Evolutionary conservation across 2,888 invertebrate genomes (phyloP), one percentile per base, ranked within the genome.

Genomic region (Acleris holmiana): DNA sequence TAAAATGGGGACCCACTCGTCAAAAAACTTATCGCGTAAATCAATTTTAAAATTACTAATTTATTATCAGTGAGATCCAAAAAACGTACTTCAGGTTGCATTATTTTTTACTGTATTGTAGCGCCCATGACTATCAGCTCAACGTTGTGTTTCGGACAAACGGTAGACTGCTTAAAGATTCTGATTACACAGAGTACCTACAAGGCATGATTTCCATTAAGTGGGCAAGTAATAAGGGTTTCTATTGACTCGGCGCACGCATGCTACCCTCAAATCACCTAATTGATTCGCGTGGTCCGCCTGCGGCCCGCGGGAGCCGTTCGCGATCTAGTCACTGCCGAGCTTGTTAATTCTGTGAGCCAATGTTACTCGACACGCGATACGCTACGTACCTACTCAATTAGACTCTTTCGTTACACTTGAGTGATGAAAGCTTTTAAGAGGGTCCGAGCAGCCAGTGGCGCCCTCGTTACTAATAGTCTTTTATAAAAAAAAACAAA

Each of bases 241-340:
- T 65, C 61, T 61, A 66, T 66, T 66, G 61, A 61, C 66, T 74
- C 69, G 68, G 67, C 71, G 69, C 84, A 84, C 83, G 85, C 84
- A 68, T 84, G 70, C 76, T 76, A 73, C 79, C 77, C 79, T 84
- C 83, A 80, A 84, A 84, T 85, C 77, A 82, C 78, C 79, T 85
- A 85, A 86, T 85, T 85, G 86, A 82, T 81, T 84, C 75, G 79
- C 79, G 79, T 84, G 79, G 79, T 72, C 73, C 18, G 46, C 17
- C 62, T 15, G 48, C 57, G 58, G 41, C 64, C 64, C 64, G 53
- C 47, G 80, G 82, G 80, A 80, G 68, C 72, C 75, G 71, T 76
- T 74, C 71, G 76, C 77, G 71, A 81, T 77, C 70, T 71, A 75
- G 76, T 74, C 76, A 75, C 70, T 68, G 72, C 72, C 69, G 63